Base-by-base conservation (phyloP, 2,113 vertebrate species). In the Myodes glareolus region DNA sequence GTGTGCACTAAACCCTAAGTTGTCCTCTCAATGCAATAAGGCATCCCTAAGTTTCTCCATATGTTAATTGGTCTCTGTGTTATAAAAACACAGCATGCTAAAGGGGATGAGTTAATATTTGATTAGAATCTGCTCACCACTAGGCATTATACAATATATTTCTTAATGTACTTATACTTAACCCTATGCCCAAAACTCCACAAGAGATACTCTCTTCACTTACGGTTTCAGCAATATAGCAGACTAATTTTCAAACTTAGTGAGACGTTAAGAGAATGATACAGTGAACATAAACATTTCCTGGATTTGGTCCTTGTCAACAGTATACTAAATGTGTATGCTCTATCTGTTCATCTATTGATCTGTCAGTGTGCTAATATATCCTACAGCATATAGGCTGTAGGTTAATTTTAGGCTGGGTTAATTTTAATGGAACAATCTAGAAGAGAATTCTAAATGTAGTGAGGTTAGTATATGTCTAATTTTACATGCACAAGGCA, bases 1-100 rank as follows among this genome's bases (percentile, higher is more conserved):
- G 82, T 96, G 82, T 94, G 86, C 63, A 61, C 89, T 92, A 97
- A 97, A 91, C 88, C 36, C 47, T 61, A 80, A 94, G 82, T 96
- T 97, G 86, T 97, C 78, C 36, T 95, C 8, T 90, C 73, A 76
- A 80, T 31, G n/a, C 39, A 87, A 55, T 90, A 96, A 93, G 80
- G 33, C 72, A 68, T 80, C 65, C 50, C 39, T 77, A 82, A 78
- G 96, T 97, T 95, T 73, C 29, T 94, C 67, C 33, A 42, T 52
- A 68, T 77, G 12, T 95, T 97, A 95, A 97, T 96, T 75, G 33
- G 36, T 67, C 89, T 94, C 21, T 87, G 68, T 70, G 11, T 95
- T 87, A 87, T 70, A 94, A 95, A 61, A 93, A 90, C 76, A 8
- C 45, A 84, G 68, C 11, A 12, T 87, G 73, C 68, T 78, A 88